Percentiles rank a stretch among this genome's conserved stretches.
phyloP scores from a whole-genome alignment of 2,113 vertebrate genomes.

The Callaeas wilsoni region DNA sequence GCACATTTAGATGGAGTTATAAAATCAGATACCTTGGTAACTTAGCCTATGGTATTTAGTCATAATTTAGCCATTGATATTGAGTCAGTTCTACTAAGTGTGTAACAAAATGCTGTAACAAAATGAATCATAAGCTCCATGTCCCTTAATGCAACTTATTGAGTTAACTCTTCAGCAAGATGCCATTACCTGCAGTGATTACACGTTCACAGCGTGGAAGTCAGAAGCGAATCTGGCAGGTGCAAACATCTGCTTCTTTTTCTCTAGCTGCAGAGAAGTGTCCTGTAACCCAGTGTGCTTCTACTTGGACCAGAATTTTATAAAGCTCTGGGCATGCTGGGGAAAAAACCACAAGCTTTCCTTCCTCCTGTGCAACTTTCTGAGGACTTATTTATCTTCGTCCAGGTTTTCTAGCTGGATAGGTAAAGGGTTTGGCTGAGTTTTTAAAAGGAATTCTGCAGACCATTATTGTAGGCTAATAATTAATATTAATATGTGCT shows the following conservation, averaged over 20 bases:
- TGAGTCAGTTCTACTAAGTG: not conserved
- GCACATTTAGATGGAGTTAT: conserved; percentile 8
- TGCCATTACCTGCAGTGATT: not conserved
- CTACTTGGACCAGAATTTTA: not conserved
- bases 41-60: conserved; percentile 3
- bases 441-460: not conserved
- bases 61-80: conserved; percentile 30
- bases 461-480: not conserved
- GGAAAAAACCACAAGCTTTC: not conserved
- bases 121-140: not conserved
- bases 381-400: not conserved
- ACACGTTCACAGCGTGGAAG: not conserved
- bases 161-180: not conserved
- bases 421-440: not conserved
- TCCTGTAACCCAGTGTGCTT: not conserved
- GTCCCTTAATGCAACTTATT: not conserved
- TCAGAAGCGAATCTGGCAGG: not conserved
- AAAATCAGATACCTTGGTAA: not conserved
- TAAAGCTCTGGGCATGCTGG: not conserved
- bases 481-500: not conserved
- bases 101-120: not conserved
- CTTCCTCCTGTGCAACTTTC: not conserved
- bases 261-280: not conserved
- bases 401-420: not conserved
- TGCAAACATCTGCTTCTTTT: not conserved